Evolutionary conservation across 2,797 vertebrate genomes (phyloP), one percentile per base, ranked within the genome.

Genomic region (Phrynocephalus vlangalii): DNA sequence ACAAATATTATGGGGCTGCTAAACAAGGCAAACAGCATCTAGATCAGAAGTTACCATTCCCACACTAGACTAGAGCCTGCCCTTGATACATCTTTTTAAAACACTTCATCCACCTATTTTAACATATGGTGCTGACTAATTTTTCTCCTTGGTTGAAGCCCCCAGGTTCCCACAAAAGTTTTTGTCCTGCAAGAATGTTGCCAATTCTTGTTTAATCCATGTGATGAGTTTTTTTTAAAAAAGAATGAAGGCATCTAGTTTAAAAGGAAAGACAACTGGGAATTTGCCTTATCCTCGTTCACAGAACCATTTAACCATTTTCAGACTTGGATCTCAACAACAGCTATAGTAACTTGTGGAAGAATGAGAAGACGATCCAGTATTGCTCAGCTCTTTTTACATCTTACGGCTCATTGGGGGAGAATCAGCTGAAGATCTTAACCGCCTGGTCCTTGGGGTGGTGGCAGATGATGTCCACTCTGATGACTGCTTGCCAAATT

Each of bases 111-210:
- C 52, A 50, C 38, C n/a, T 13, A 67, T n/a, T 7, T 11, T 13
- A 48, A 11, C 38, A 68, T 28, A 56, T 4, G 30, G 50, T 52
- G 28, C 24, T 4, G 10, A 66, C n/a, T 3, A 28, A n/a, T 28
- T 5, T 52, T 50, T 38, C 84, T 92, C 91, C 88, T 94, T 91
- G 91, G 85, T 88, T 90, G 90, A 92, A 92, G 86, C 91, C 7
- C 60, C 44, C 2, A 18, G 5, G 66, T n/a, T 66, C n/a, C 10
- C 33, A 44, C 1, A 0, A 24, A 26, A 6, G 2, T 38, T 79
- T 50, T 72, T 50, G 24, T 60, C 50, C 28, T 48, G 5, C 18
- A n/a, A 63, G 70, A 79, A 16, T 22, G 8, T 48, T 60, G 24
- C 83, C 33, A 67, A 20, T 66, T n/a, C 18, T 3, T n/a, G 50